Evolutionary conservation across 2,797 vertebrate species (phyloP).

Genomic region (Phrynocephalus guinanensis): DNA sequence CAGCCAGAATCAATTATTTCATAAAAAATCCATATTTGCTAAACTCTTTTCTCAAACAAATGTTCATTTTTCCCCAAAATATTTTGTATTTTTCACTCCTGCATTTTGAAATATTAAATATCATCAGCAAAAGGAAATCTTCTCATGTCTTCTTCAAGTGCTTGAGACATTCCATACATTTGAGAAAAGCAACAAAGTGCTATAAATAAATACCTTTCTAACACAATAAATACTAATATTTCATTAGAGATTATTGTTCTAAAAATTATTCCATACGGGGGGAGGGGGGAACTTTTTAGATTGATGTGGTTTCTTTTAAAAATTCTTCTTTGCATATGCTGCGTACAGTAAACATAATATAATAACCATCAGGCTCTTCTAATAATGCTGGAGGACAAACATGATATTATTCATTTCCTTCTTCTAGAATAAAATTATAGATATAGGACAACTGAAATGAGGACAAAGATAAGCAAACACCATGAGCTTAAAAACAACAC

Average conservation of each 20-base stretch:
- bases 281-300: not conserved
- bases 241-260: not conserved
- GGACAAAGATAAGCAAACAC: constrained; percentile 27
- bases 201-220: not conserved
- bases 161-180: not conserved
- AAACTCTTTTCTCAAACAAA: not conserved
- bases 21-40: not conserved
- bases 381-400: constrained; percentile 38
- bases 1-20: not conserved
- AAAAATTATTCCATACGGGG: not conserved
- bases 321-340: constrained; percentile 15
- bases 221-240: not conserved
- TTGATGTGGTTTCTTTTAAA: not conserved
- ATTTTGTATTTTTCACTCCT: not conserved
- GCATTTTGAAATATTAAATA: not conserved
- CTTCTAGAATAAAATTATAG: constrained; percentile 34
- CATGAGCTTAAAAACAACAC: constrained; percentile 18
- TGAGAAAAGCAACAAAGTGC: not conserved
- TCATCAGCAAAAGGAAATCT: not conserved
- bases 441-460: constrained; percentile 33
- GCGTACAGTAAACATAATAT: constrained; percentile 38
- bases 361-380: constrained; percentile 41
- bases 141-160: not conserved
- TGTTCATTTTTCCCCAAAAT: not conserved
- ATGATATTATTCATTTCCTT: constrained; percentile 8